Evolutionary conservation across 2,888 invertebrate genomes (phyloP).

Genomic region (Zaprionus obscuricornis): DNA sequence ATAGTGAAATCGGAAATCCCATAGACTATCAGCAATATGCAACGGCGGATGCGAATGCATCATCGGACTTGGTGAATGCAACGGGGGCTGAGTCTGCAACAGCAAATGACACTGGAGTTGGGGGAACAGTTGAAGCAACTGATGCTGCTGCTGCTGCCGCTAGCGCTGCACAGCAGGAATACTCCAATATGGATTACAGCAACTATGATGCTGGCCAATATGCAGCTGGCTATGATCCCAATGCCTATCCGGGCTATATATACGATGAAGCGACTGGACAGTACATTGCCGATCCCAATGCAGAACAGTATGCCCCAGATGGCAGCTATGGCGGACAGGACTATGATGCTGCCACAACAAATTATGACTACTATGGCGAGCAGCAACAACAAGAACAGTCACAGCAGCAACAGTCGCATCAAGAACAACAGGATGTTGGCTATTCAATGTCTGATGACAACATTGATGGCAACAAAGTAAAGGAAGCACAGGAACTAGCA

Average conservation of each 20-base stretch:
- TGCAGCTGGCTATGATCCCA: slow-evolving; percentile 73
- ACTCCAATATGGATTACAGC: slow-evolving; percentile 74
- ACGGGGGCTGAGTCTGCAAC: slow-evolving; percentile 17
- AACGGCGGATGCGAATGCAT: slow-evolving; percentile 39
- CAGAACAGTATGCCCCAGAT: slow-evolving; percentile 63
- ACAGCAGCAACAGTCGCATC: slow-evolving; percentile 29
- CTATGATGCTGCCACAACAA: slow-evolving; percentile 49
- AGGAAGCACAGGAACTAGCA: slow-evolving; percentile 25
- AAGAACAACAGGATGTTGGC: slow-evolving; percentile 38
- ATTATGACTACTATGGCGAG: slow-evolving; percentile 64
- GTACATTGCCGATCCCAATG: slow-evolving; percentile 78
- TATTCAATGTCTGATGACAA: slow-evolving; percentile 36
- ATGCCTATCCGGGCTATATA: slow-evolving; percentile 80
- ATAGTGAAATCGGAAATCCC: slow-evolving; percentile 67
- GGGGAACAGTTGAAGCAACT: slow-evolving; percentile 18
- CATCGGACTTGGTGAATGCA: too few relatives aligned
- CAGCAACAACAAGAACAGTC: slow-evolving; percentile 45
- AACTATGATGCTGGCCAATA: slow-evolving; percentile 80
- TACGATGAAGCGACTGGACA: slow-evolving; percentile 80
- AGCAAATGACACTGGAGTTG: not conserved
- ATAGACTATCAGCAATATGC: slow-evolving; percentile 62
- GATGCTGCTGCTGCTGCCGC: slow-evolving; percentile 8
- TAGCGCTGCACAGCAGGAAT: slow-evolving; percentile 60
- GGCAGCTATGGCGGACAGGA: slow-evolving; percentile 65
- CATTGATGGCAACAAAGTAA: slow-evolving; percentile 13